Conservation (phyloP, 2,888 invertebrate species). For the Syrphus vitripennis region DNA sequence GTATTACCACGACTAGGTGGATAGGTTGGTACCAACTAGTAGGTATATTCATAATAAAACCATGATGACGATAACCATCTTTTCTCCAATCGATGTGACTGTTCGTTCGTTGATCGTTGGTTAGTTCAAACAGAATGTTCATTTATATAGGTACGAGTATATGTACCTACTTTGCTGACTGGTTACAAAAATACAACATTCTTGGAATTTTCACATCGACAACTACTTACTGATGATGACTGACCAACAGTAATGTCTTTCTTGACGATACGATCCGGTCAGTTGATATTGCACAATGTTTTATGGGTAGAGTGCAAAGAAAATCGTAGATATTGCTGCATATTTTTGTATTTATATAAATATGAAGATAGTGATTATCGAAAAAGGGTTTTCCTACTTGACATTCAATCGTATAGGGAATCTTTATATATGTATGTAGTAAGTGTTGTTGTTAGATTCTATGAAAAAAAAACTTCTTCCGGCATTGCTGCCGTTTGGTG, state of each 20-base stretch:
- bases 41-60: not conserved
- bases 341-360: not conserved
- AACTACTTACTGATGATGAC: too few relatives aligned
- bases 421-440: too few relatives aligned
- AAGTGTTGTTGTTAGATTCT: not conserved
- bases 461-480: too few relatives aligned
- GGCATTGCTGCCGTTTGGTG: not conserved
- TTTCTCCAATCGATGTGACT: not conserved
- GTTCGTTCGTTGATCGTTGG: not conserved
- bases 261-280: not conserved
- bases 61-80: not conserved
- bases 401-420: not conserved
- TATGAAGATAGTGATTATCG: not conserved
- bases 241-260: not conserved
- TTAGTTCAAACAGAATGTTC: not conserved
- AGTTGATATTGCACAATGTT: conserved; percentile 4
- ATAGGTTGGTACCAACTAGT: not conserved
- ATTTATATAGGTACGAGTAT: not conserved
- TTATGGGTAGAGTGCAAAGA: not conserved
- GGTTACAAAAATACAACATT: conserved; percentile 12
- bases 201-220: conserved; percentile 20
- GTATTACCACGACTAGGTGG: not conserved
- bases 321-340: not conserved
- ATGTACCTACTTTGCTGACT: not conserved
- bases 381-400: not conserved